Conservation (phyloP, 2,113 vertebrate genomes). For the Cebus imitator region DNA sequence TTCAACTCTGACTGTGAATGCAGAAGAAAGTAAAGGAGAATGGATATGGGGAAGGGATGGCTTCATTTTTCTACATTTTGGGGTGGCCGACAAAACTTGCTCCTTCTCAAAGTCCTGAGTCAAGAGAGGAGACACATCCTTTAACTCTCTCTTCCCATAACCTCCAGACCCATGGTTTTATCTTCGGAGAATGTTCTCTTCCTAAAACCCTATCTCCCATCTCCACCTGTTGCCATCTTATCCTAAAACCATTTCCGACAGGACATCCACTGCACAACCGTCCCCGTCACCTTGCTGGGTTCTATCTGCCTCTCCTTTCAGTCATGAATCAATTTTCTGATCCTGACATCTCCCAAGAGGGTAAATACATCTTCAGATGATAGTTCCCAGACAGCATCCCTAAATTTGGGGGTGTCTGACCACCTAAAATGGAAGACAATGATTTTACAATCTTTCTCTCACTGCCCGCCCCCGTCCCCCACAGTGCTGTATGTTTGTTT, state of each 20-base stretch:
- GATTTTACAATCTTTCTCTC: slow-evolving; percentile 35
- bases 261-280: rapidly evolving
- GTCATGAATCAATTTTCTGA: neutral
- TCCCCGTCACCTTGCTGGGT: neutral
- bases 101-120: neutral
- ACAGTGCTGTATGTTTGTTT: slow-evolving; percentile 30
- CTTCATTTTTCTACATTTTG: neutral
- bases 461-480: neutral
- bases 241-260: neutral
- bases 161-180: rapidly evolving
- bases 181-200: neutral
- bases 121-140: neutral
- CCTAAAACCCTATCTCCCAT: neutral
- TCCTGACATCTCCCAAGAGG: neutral
- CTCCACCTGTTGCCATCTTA: neutral
- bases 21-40: neutral
- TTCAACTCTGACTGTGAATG: neutral
- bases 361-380: neutral
- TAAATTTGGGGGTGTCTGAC: neutral
- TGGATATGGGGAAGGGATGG: neutral
- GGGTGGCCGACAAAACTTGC: neutral
- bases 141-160: too few relatives aligned
- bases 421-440: neutral
- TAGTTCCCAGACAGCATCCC: neutral
- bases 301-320: neutral